Evolutionary conservation across 2,113 vertebrate genomes (phyloP), one percentile per base, ranked within the genome.

Genomic region (Suncus etruscus): DNA sequence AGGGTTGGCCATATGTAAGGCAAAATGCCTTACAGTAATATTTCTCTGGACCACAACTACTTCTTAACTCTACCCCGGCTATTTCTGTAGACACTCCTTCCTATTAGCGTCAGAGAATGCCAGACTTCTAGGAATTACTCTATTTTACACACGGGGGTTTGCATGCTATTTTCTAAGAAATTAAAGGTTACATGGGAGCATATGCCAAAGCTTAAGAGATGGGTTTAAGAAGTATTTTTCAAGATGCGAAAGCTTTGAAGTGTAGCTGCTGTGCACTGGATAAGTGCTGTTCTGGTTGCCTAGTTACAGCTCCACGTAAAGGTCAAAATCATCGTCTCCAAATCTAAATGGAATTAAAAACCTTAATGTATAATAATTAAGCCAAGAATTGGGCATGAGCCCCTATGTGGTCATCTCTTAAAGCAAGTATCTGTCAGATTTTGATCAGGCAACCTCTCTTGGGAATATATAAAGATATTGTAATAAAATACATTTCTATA

Each of bases 221-320:
- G 63, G 76, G 74, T 83, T 95, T 87, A 96, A 94, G 79, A 79
- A 76, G 61, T 74, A 74, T 93, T 93, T 91, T 84, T 66, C 5
- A 0, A 18, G 81, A 86, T 75, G 82, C 51, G 89, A 91, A 11
- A 32, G 81, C 81, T 81, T 80, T 0, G 22, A 78, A 87, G 47
- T 91, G 87, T 92, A 85, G 58, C 68, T 89, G 74, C 78, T 83
- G 10, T 51, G 50, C 39, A 65, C 47, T 8, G 45, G 91, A 78
- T 87, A 92, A 81, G 45, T 89, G 69, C 78, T 84, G 20, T 75
- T 50, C 51, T 93, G 70, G 91, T 94, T 96, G 94, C 94, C 89
- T 79, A 91, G 92, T 85, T 94, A 96, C 91, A 47, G 92, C 78
- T 89, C 89, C 90, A 82, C 24, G 61, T 79, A 94, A 93, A 95